A percentile compares a stretch with the other conserved stretches of the same genome.
Evolutionary conservation across 2,113 vertebrate species (phyloP).

Genomic region (Cyprinodon brontotheroides): DNA sequence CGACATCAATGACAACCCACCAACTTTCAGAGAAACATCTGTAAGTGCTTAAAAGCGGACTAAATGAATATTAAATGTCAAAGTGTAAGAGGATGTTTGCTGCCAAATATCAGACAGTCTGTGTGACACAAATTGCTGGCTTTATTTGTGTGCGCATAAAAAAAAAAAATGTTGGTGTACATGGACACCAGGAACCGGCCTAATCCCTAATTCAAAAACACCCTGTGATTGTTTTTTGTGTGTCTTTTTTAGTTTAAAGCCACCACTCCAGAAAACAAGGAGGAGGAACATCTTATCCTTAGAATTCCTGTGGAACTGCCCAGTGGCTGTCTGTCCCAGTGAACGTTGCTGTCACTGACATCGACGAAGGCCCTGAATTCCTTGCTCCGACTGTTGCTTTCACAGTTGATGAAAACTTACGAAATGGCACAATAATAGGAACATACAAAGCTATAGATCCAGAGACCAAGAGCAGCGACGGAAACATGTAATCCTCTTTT

Average conservation of each 20-base stretch:
- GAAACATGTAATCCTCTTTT: conserved; percentile 79
- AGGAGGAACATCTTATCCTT: conserved; percentile 78
- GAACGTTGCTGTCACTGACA: conserved; percentile 73
- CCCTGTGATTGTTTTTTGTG: neutral
- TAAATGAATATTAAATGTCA: neutral
- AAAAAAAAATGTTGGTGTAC: neutral
- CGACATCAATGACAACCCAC: conserved; percentile 89
- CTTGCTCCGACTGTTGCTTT: conserved; percentile 69
- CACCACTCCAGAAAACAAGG: conserved; percentile 82
- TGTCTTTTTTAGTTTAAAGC: conserved; percentile 75
- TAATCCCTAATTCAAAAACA: neutral
- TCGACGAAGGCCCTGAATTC: conserved; percentile 88
- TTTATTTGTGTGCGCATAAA: neutral
- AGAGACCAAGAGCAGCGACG: conserved; percentile 80
- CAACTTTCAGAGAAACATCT: conserved; percentile 75
- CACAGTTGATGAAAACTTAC: conserved; percentile 80
- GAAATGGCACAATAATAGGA: conserved; percentile 75
- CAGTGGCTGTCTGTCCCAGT: conserved; percentile 78
- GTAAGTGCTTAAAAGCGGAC: conserved; percentile 76
- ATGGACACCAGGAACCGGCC: neutral
- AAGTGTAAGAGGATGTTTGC: neutral
- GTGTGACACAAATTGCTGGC: neutral
- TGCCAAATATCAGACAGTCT: neutral
- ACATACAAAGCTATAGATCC: conserved; percentile 84
- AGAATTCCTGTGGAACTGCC: conserved; percentile 72